Percentiles rank a stretch among this genome's conserved stretches.
These are phyloP conservation scores for Potamilus streckersoni DNA, from an alignment of 1,140 invertebrate genomes.

Conservation along the genomic window DNA sequence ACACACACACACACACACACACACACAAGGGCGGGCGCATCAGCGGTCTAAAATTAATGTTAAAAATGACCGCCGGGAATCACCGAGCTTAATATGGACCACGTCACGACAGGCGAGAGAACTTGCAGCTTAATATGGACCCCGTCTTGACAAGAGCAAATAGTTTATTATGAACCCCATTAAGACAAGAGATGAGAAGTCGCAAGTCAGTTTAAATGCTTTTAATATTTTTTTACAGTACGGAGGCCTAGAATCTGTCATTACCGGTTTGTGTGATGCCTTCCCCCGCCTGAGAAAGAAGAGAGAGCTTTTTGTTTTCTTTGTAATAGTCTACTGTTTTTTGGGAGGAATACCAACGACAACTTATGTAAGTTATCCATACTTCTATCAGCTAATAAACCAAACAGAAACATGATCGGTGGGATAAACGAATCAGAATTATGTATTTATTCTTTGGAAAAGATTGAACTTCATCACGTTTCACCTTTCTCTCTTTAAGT, in stretches of 20 bases:
- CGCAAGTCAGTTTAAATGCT: neutral
- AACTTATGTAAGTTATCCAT: slow-evolving; percentile 81
- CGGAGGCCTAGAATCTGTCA: slow-evolving; percentile 79
- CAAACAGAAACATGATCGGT: neutral
- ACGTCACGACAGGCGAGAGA: too few relatives aligned
- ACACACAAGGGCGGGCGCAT: too few relatives aligned
- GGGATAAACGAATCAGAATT: neutral
- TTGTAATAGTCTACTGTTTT: slow-evolving; percentile 82
- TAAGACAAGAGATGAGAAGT: too few relatives aligned
- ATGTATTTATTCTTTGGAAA: neutral
- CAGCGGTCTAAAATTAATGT: too few relatives aligned
- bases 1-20: too few relatives aligned
- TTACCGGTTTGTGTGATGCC: slow-evolving; percentile 80
- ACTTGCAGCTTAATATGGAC: too few relatives aligned
- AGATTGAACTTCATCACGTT: neutral
- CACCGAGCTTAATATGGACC: too few relatives aligned
- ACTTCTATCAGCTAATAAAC: neutral
- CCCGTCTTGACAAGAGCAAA: too few relatives aligned
- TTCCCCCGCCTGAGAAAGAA: slow-evolving; percentile 76
- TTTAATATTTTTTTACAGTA: slow-evolving; percentile 69
- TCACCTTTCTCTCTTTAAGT: neutral
- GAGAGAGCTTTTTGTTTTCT: slow-evolving; percentile 76
- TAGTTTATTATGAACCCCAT: too few relatives aligned
- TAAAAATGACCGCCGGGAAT: too few relatives aligned
- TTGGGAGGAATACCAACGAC: slow-evolving; percentile 90